Percentiles rank a stretch among this genome's conserved stretches.
These are phyloP conservation scores for Strix occidentalis DNA, from an alignment of 2,797 vertebrate species.

Conservation along the genomic window DNA sequence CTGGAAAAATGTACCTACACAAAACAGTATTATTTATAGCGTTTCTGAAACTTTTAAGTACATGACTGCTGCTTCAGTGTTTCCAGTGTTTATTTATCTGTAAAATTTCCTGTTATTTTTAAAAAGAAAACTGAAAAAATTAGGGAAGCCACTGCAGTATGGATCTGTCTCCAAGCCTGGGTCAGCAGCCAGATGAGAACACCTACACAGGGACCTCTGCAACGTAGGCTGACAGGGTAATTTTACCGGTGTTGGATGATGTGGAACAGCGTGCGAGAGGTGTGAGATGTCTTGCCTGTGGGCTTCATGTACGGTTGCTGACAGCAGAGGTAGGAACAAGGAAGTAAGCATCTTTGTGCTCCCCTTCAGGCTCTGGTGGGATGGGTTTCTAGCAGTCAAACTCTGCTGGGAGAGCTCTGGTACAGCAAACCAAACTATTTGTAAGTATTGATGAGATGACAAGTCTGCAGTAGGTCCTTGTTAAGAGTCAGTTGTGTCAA, in stretches of 20 bases:
- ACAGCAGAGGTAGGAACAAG: not conserved
- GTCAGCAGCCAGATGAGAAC: conserved; percentile 1
- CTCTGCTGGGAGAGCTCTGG: not conserved
- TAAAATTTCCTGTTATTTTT: not conserved
- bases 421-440: not conserved
- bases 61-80: not conserved
- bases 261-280: not conserved
- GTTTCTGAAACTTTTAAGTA: not conserved
- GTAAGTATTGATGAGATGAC: not conserved
- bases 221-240: not conserved
- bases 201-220: not conserved
- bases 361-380: not conserved
- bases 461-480: not conserved
- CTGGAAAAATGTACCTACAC: not conserved
- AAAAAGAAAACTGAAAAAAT: not conserved
- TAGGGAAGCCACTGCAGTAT: not conserved
- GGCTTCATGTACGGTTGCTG: not conserved
- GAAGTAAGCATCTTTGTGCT: not conserved
- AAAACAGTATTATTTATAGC: not conserved
- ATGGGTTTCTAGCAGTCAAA: not conserved
- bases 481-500: not conserved
- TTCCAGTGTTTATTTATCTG: not conserved
- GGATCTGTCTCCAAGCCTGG: not conserved
- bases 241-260: conserved; percentile 34
- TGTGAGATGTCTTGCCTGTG: not conserved